Conservation (phyloP, 2,113 vertebrate genomes). For the Psilopsiagon aymara region DNA sequence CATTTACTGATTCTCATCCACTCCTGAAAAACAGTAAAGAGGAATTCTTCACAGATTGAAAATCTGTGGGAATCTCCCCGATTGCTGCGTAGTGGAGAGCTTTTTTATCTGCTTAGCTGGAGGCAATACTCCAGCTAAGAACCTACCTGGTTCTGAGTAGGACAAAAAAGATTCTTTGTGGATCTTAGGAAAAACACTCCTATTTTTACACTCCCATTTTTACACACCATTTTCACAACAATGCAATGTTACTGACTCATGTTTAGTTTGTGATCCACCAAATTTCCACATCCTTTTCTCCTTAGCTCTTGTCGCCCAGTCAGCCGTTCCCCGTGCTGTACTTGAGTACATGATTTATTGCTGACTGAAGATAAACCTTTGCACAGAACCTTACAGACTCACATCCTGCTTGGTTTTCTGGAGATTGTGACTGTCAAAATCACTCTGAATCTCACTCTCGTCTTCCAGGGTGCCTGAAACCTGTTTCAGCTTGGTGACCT, state of each 20-base stretch:
- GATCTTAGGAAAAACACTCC: not conserved
- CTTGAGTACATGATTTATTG: not conserved
- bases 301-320: not conserved
- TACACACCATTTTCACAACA: not conserved
- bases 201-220: not conserved
- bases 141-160: not conserved
- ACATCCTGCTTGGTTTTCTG: not conserved
- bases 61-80: not conserved
- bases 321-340: not conserved
- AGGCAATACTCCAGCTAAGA: not conserved
- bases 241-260: not conserved
- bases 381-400: not conserved
- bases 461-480: not conserved
- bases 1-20: not conserved
- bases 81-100: not conserved
- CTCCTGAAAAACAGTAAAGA: slow-evolving; percentile 8
- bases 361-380: not conserved
- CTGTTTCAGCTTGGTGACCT: not conserved
- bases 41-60: not conserved
- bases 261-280: not conserved
- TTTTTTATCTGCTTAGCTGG: not conserved
- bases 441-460: not conserved
- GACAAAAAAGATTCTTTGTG: not conserved
- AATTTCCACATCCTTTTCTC: not conserved
- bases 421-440: not conserved